Evolutionary conservation across 2,113 vertebrate genomes (phyloP), one percentile per base, ranked within the genome.

Genomic region (Dasyornis broadbenti): DNA sequence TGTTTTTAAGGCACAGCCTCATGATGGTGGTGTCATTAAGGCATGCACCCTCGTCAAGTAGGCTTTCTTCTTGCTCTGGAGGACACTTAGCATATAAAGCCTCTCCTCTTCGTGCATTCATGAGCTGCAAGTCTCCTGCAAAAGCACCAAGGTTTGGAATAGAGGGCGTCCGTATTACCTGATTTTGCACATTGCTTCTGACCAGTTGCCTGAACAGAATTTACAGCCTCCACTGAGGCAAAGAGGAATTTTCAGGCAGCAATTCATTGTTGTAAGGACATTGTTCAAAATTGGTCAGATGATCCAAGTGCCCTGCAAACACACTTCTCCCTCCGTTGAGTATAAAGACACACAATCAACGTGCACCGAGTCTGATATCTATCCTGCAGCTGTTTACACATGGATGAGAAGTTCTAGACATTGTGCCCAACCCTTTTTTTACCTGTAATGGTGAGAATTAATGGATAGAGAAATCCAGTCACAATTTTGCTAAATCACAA

Each of bases 341-440:
- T 31, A 31, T 39, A 47, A 50, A 57, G 22, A 45, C 21, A n/a
- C 2, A 13, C 9, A 49, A 73, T 27, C 4, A 27, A 15, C 6
- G 2, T 50, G 8, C 16, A 28, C 20, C 42, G 52, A 54, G 8
- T 19, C 7, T 68, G 27, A 8, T 54, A 56, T 5, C 9, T 84
- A 1, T 42, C 70, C 47, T 92, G 21, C 4, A 39, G 4, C 28
- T 60, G 4, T 22, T 86, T 56, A n/a, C 7, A 9, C 28, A 31
- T 5, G 18, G 20, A 13, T 37, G 13, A 66, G 26, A 52, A 40
- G 5, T 44, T 84, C 37, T n/a, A 47, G 31, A 84, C 16, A 4
- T n/a, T 28, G 6, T 39, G 7, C 3, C 7, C 4, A 57, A 27
- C 0, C 0, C 0, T 2, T 6, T 37, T 73, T 66, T 44, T 30